Percentiles rank a stretch among this genome's conserved stretches.
Conservation (phyloP, 2,888 invertebrate genomes). For the Alloplasta piceator region DNA sequence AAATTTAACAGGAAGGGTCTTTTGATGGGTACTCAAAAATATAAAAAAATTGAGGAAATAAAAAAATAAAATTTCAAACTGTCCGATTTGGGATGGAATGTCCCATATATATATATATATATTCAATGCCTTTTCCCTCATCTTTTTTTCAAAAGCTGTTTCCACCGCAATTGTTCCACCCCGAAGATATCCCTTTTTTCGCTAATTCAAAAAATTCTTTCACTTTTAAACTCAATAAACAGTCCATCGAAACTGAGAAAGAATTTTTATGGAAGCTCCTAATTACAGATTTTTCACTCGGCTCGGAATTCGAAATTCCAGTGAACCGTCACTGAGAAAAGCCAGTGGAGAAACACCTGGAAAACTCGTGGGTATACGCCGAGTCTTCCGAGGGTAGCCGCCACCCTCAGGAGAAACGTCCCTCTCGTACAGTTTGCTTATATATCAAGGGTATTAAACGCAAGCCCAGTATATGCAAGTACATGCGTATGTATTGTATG, state of each 20-base stretch:
- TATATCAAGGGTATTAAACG: constrained; percentile 37
- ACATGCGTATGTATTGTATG: not conserved
- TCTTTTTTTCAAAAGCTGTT: constrained; percentile 15
- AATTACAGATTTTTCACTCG: constrained; percentile 74
- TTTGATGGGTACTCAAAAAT: too few relatives aligned
- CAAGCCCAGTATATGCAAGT: not conserved
- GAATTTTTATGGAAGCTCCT: not conserved
- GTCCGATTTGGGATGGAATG: too few relatives aligned
- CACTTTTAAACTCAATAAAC: too few relatives aligned
- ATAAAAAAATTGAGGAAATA: too few relatives aligned
- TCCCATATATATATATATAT: too few relatives aligned
- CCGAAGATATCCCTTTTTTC: not conserved
- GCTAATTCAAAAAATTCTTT: too few relatives aligned
- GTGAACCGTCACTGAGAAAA: constrained; percentile 14
- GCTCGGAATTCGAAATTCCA: constrained; percentile 66
- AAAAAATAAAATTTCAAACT: too few relatives aligned
- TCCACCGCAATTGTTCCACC: constrained; percentile 23
- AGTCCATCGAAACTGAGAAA: too few relatives aligned
- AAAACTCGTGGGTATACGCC: constrained; percentile 55
- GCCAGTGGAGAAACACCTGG: constrained; percentile 27
- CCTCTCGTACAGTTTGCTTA: constrained; percentile 30
- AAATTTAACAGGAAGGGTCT: too few relatives aligned
- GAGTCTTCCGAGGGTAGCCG: constrained; percentile 10
- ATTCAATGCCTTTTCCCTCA: too few relatives aligned
- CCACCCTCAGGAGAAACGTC: constrained; percentile 11